These are phyloP conservation scores for Labia minor DNA, from an alignment of 2,888 invertebrate genomes.

Conservation along the genomic window DNA sequence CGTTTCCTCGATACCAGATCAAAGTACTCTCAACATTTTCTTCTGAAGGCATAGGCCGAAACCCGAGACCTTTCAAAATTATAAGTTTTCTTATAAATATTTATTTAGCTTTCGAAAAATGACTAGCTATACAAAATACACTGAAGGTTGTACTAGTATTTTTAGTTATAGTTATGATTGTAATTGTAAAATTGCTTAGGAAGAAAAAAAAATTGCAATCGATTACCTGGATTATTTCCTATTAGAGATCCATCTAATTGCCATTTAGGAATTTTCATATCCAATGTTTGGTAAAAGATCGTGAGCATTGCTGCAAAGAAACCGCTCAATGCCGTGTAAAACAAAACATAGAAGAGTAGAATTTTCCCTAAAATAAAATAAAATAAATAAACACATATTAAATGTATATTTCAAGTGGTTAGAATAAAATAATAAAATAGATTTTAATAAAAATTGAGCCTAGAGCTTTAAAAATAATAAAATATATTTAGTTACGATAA, in stretches of 20 bases:
- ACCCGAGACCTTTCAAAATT: conserved; percentile 69
- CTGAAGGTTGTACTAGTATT: conserved; percentile 17
- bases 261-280: conserved; percentile 78
- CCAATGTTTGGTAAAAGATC: conserved; percentile 88
- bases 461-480: neutral
- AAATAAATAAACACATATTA: conserved; percentile 24
- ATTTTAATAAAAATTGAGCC: no score
- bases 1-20: conserved; percentile 80
- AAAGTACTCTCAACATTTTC: conserved; percentile 90
- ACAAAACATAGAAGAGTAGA: conserved; percentile 88
- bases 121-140: neutral
- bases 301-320: conserved; percentile 93
- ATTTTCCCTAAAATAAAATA: conserved; percentile 72
- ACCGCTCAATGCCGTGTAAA: conserved; percentile 82
- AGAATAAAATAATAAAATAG: conserved; percentile 14
- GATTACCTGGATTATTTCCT: conserved; percentile 83
- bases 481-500: no score
- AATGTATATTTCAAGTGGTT: conserved; percentile 16
- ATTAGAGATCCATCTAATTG: conserved; percentile 75
- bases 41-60: conserved; percentile 90
- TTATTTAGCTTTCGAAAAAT: conserved; percentile 8
- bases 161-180: neutral
- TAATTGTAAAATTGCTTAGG: conserved; percentile 9
- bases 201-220: no score
- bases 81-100: no score